A percentile compares a stretch with the other conserved stretches of the same genome.
phyloP scores from a whole-genome alignment of 2,113 vertebrate species.

The Motacilla alba region DNA sequence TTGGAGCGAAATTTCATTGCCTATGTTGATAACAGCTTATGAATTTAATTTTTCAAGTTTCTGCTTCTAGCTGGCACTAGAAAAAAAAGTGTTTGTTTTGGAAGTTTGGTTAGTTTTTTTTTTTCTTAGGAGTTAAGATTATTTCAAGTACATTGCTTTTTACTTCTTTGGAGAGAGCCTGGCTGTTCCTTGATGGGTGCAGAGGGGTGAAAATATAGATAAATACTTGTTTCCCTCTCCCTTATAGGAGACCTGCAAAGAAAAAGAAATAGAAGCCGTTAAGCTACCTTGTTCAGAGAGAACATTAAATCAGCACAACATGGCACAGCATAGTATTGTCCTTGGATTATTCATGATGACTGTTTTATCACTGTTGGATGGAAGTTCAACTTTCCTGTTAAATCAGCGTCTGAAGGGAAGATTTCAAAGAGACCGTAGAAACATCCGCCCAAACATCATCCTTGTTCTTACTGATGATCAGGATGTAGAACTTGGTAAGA shows the following conservation, averaged over 20 bases:
- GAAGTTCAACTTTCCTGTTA: constrained; percentile 77
- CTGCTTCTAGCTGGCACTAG: not conserved
- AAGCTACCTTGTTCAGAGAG: not conserved
- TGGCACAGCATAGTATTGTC: constrained; percentile 68
- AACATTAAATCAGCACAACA: constrained; percentile 8
- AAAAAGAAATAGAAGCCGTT: constrained; percentile 35
- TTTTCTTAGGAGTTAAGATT: not conserved
- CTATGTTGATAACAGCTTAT: accelerated
- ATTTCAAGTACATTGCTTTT: not conserved
- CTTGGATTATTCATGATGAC: constrained; percentile 76
- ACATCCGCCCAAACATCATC: constrained; percentile 97
- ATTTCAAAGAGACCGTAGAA: constrained; percentile 91
- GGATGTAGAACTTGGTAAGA: constrained; percentile 93
- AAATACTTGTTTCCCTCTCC: not conserved
- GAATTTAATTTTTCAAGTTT: not conserved
- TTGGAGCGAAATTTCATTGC: not conserved
- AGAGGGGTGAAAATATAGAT: not conserved
- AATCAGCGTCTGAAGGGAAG: constrained; percentile 87
- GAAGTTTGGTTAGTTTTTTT: not conserved
- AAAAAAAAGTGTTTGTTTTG: not conserved
- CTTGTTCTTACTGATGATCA: constrained; percentile 96
- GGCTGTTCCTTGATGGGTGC: not conserved
- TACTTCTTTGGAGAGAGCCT: not conserved
- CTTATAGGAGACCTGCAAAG: constrained; percentile 47
- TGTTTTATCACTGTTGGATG: constrained; percentile 71